Conservation (phyloP, 1,140 invertebrate genomes). For the Akabosia matsudoensis region DNA sequence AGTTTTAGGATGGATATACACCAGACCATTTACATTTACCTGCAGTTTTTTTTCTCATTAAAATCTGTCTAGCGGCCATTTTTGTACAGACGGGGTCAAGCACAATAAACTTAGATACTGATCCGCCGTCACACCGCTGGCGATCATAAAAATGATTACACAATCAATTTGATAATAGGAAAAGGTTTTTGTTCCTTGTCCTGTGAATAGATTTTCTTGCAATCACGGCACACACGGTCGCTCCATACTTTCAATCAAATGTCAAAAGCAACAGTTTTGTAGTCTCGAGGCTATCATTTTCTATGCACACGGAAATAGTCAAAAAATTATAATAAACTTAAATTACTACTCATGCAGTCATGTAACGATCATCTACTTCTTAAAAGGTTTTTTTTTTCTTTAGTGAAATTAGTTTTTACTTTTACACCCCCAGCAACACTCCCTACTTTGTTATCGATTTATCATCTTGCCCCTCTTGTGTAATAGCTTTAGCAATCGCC, state of each 20-base stretch:
- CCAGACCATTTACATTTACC: too few species aligned
- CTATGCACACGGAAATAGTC: not conserved
- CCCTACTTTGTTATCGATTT: not conserved
- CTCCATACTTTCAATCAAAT: not conserved
- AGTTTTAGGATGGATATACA: too few species aligned
- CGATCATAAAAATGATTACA: too few species aligned
- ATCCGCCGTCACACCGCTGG: too few species aligned
- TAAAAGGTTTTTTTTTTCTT: not conserved
- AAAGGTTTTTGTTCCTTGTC: not conserved
- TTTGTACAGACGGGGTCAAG: not conserved
- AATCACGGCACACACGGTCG: not conserved
- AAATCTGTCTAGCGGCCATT: not conserved
- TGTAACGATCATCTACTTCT: not conserved
- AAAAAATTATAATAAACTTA: conserved; percentile 4
- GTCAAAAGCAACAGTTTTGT: too few species aligned
- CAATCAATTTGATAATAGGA: not conserved
- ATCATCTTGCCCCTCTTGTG: not conserved
- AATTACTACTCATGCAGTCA: not conserved
- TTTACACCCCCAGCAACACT: too few species aligned
- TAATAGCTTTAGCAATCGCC: not conserved
- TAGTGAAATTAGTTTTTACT: not conserved
- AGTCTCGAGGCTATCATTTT: too few species aligned
- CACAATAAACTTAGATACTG: not conserved
- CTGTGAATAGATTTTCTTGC: not conserved
- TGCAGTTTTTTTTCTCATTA: too few species aligned